Evolutionary conservation across 1,140 invertebrate species (phyloP).

Genomic region (Drosophila biarmipes): DNA sequence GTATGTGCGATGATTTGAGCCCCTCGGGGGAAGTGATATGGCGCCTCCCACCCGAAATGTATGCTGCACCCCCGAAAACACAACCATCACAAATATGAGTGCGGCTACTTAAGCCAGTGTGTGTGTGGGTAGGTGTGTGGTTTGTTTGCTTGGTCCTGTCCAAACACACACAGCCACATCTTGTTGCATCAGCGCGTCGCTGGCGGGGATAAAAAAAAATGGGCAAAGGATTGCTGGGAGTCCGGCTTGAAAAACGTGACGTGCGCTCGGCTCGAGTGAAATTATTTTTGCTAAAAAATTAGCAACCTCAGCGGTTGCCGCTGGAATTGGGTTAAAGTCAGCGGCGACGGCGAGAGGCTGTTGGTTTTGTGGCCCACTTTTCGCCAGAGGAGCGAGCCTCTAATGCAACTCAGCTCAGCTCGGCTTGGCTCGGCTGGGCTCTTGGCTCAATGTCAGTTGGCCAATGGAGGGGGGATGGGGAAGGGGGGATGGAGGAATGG

Average conservation of each 20-base stretch:
- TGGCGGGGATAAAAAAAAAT: slow-evolving; percentile 54
- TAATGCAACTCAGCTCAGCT: slow-evolving; percentile 19
- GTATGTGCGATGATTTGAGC: slow-evolving; percentile 30
- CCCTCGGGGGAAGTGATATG: slow-evolving; percentile 1
- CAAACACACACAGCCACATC: slow-evolving; percentile 49
- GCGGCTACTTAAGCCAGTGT: slow-evolving; percentile 62
- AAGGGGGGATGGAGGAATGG: not conserved
- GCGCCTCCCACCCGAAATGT: not conserved
- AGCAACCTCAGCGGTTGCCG: slow-evolving; percentile 76
- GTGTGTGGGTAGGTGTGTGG: slow-evolving; percentile 18
- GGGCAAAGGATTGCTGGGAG: slow-evolving; percentile 20
- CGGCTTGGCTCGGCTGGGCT: not conserved
- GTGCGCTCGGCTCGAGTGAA: slow-evolving; percentile 49
- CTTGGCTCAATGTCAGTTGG: slow-evolving; percentile 41
- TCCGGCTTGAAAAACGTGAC: slow-evolving; percentile 47
- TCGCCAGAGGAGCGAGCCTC: slow-evolving; percentile 25
- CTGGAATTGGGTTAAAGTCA: slow-evolving; percentile 80
- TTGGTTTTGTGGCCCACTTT: slow-evolving; percentile 62
- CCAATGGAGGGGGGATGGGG: not conserved
- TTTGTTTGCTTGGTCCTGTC: slow-evolving; percentile 66
- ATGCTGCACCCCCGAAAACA: slow-evolving; percentile 11
- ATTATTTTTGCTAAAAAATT: slow-evolving; percentile 77
- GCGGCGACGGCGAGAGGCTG: slow-evolving; percentile 28
- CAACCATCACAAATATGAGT: slow-evolving; percentile 23
- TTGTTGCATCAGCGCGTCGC: slow-evolving; percentile 77